Base-by-base conservation (phyloP, 1,140 invertebrate genomes). In the Drosophila sproati region DNA sequence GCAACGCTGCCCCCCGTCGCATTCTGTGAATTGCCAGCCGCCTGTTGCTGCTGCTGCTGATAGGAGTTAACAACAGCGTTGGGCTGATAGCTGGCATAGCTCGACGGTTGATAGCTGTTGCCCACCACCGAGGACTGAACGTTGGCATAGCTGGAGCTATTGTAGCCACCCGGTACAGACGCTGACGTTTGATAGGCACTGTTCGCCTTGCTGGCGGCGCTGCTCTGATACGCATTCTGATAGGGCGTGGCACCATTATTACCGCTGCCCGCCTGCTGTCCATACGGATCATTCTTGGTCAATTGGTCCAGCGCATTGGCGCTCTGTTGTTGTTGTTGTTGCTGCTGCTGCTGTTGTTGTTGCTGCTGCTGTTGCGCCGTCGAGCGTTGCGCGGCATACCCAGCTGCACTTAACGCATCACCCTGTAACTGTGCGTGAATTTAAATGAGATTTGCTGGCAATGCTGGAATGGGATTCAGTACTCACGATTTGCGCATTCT, bases 211-310 rank as follows among this genome's bases (percentile, higher is more conserved):
- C 72, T 91, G 32, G 67, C 78, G 5, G 72, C 71, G 43, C 80
- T 91, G 35, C 54, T 82, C 61, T 91, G 91, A 69, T 92, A 92
- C 5, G 87, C 82, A 47, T 85, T 91, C 43, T 92, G 92, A 73
- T 92, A 91, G n/a, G 74, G 75, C 5, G 77, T 71, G 4, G 57
- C 68, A 4, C 66, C 73, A 45, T 66, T 75, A 51, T 73, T 78
- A 31, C 73, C 75, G 28, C 70, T 70, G 4, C 62, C 68, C 12
- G 78, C 61, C 59, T 91, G 91, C 59, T 91, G 91, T 0, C 88
- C 88, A 32, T 93, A 93, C 0, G 90, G 92, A 82, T 93, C 92
- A 56, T 59, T 91, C 59, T 92, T 93, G 61, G 89, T 74, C 54
- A 93, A 57, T 70, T 92, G 91, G 76, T 93, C 92, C 31, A 93